Evolutionary conservation across 2,888 invertebrate species (phyloP).

Genomic region (Kuschelorhynchus macadamiae): DNA sequence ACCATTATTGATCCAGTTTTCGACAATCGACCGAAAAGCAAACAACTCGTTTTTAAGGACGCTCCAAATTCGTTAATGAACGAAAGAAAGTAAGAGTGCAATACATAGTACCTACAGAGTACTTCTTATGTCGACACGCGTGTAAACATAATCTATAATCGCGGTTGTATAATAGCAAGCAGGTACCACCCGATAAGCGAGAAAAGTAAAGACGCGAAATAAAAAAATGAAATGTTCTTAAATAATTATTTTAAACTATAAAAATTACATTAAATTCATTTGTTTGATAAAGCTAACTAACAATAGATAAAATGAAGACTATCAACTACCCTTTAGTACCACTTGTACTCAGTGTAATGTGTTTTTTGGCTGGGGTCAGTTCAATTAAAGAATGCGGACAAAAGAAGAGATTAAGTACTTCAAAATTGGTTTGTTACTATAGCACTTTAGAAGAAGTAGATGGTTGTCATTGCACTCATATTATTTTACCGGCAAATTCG

Average conservation of each 20-base stretch:
- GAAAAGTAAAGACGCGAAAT: too few relatives aligned
- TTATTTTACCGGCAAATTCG: slow-evolving; percentile 62
- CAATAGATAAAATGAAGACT: slow-evolving; percentile 21
- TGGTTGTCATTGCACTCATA: slow-evolving; percentile 65
- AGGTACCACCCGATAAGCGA: too few relatives aligned
- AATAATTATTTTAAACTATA: too few relatives aligned
- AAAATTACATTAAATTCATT: too few relatives aligned
- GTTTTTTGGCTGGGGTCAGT: slow-evolving; percentile 31
- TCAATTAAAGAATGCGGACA: slow-evolving; percentile 58
- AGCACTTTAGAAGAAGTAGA: slow-evolving; percentile 59
- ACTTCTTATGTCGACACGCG: slow-evolving; percentile 23
- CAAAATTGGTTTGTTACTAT: slow-evolving; percentile 66
- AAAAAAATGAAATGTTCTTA: too few relatives aligned
- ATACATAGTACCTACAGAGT: slow-evolving; percentile 34
- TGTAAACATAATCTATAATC: slow-evolving; percentile 10
- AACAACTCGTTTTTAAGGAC: slow-evolving; percentile 40
- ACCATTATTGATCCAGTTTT: slow-evolving; percentile 44
- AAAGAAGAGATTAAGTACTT: slow-evolving; percentile 56
- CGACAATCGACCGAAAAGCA: slow-evolving; percentile 30
- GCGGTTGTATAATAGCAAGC: slow-evolving; percentile 10
- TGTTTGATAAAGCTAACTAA: too few relatives aligned
- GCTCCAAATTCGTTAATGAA: slow-evolving; percentile 40
- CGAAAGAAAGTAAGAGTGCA: slow-evolving; percentile 41
- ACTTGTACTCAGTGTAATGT: slow-evolving; percentile 38
- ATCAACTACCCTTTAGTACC: slow-evolving; percentile 25